These are phyloP conservation scores for Magallana angulata DNA, from an alignment of 1,140 invertebrate species.

Conservation along the genomic window DNA sequence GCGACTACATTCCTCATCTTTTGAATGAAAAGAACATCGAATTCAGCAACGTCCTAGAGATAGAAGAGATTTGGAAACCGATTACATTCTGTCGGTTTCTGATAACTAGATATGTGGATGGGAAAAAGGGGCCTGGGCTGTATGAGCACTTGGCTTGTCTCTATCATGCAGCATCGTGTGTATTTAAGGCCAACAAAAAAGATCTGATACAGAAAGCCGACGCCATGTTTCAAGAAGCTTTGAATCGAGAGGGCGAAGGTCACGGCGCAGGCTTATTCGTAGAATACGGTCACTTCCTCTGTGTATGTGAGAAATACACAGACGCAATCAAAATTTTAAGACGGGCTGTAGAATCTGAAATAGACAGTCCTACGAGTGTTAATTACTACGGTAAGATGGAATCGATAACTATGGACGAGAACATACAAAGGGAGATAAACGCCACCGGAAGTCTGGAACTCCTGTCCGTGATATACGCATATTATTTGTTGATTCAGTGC, in stretches of 20 bases:
- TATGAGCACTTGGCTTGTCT: conserved; percentile 55
- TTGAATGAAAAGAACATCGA: conserved; percentile 56
- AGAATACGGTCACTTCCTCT: conserved; percentile 56
- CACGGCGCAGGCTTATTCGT: conserved; percentile 55
- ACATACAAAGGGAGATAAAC: conserved; percentile 48
- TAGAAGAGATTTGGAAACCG: conserved; percentile 55
- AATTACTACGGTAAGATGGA: conserved; percentile 59
- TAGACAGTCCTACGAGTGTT: conserved; percentile 44
- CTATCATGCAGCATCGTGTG: conserved; percentile 52
- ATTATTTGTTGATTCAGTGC: conserved; percentile 50
- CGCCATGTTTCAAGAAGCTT: conserved; percentile 49
- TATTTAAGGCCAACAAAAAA: conserved; percentile 42
- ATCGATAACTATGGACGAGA: conserved; percentile 43
- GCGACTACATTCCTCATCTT: conserved; percentile 52
- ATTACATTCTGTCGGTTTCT: conserved; percentile 55
- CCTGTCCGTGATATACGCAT: conserved; percentile 51
- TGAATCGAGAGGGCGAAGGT: conserved; percentile 55
- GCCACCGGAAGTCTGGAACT: conserved; percentile 46
- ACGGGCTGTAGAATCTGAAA: conserved; percentile 45
- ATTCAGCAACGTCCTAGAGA: conserved; percentile 52
- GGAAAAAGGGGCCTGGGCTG: conserved; percentile 41
- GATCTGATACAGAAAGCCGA: conserved; percentile 45
- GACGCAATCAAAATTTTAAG: conserved; percentile 50
- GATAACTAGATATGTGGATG: conserved; percentile 50
- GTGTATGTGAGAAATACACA: conserved; percentile 38